Conservation (phyloP, 2,113 vertebrate genomes). For the Nerophis ophidion region DNA sequence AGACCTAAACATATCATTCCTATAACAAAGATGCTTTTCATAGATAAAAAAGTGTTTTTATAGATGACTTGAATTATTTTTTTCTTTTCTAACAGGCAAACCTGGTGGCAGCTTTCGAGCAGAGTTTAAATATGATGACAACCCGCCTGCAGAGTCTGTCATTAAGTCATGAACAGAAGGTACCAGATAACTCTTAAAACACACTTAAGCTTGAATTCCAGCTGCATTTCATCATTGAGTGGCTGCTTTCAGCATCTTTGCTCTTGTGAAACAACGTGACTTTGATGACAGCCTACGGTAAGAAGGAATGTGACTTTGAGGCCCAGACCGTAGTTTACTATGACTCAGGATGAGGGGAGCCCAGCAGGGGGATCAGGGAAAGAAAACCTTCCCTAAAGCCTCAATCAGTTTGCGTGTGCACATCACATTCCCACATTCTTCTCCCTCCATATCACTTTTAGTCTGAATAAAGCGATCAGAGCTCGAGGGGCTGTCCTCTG, state of each 20-base stretch:
- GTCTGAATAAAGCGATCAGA: constrained; percentile 33
- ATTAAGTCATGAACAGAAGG: constrained; percentile 88
- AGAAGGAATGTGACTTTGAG: constrained; percentile 39
- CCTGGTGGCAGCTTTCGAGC: constrained; percentile 92
- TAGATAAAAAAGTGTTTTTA: background rate
- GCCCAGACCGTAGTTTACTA: constrained; percentile 10
- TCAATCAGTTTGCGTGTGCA: constrained; percentile 23
- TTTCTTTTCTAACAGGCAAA: constrained; percentile 76
- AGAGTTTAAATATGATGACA: constrained; percentile 91
- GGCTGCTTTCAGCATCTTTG: background rate
- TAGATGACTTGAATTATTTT: background rate
- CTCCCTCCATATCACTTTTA: constrained; percentile 25
- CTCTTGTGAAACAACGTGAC: constrained; percentile 9
- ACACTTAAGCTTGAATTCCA: constrained; percentile 19
- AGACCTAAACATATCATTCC: too few species aligned
- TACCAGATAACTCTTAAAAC: constrained; percentile 39
- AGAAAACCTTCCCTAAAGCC: constrained; percentile 13
- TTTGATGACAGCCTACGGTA: constrained; percentile 38
- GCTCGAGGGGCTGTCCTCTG: constrained; percentile 22
- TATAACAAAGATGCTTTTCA: background rate
- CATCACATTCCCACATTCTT: constrained; percentile 49
- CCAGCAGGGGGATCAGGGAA: constrained; percentile 9
- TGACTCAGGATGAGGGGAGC: background rate
- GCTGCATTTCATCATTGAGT: constrained; percentile 10
- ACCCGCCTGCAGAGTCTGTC: constrained; percentile 86